Evolutionary conservation across 2,888 invertebrate species (phyloP).

Genomic region (Diadegma fenestrale): DNA sequence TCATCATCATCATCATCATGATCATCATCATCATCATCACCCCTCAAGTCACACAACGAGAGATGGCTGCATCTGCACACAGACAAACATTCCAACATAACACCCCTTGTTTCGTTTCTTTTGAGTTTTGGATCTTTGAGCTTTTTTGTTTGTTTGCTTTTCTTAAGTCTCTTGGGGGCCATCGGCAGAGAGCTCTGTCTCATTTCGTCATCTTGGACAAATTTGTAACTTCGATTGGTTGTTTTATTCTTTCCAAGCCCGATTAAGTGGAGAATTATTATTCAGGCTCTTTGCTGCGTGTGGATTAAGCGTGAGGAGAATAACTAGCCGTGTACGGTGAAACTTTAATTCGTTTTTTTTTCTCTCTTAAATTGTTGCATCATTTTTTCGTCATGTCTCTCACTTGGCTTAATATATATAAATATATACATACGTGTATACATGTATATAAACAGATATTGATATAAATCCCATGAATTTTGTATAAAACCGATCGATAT

Average conservation of each 20-base stretch:
- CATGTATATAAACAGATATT: background rate
- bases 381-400: constrained; percentile 54
- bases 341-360: constrained; percentile 60
- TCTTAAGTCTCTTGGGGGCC: constrained; percentile 59
- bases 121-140: constrained; percentile 45
- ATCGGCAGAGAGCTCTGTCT: constrained; percentile 61
- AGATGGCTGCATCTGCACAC: constrained; percentile 86
- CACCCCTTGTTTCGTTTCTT: constrained; percentile 78
- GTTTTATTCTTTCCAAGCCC: constrained; percentile 60
- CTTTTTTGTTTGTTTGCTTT: constrained; percentile 58
- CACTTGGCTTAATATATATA: constrained; percentile 36
- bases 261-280: constrained; percentile 44
- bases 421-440: background rate
- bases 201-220: constrained; percentile 58
- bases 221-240: constrained; percentile 61
- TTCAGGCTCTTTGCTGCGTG: constrained; percentile 70
- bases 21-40: constrained; percentile 76
- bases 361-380: constrained; percentile 50
- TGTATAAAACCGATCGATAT: constrained; percentile 58
- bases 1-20: constrained; percentile 75
- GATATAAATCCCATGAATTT: constrained; percentile 37
- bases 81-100: constrained; percentile 86
- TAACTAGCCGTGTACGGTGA: constrained; percentile 74
- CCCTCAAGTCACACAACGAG: constrained; percentile 83
- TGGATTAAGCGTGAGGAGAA: constrained; percentile 75